A percentile compares a stretch with the other conserved stretches of the same genome.
Conservation (phyloP, 2,113 vertebrate species). For the Tauraco erythrolophus region DNA sequence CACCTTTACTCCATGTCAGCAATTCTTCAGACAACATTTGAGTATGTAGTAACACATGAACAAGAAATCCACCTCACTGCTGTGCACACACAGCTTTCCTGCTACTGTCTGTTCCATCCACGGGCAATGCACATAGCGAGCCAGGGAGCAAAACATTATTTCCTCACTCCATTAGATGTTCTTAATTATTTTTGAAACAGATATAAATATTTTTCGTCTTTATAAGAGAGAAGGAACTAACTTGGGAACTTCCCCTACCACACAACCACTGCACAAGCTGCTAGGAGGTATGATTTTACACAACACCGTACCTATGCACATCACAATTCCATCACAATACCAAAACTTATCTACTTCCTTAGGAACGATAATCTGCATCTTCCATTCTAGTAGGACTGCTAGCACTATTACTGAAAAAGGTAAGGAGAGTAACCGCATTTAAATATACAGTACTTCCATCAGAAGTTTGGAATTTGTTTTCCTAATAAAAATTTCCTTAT, state of each 20-base stretch:
- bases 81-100: accelerated
- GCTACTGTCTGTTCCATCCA: not conserved
- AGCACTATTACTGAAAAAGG: not conserved
- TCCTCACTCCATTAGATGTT: not conserved
- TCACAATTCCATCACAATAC: not conserved
- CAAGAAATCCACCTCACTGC: not conserved
- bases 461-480: not conserved
- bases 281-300: not conserved
- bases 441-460: not conserved
- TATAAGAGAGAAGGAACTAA: not conserved
- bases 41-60: accelerated
- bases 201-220: not conserved
- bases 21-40: not conserved
- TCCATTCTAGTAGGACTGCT: not conserved
- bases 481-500: not conserved
- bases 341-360: not conserved
- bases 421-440: not conserved
- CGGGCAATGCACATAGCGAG: not conserved
- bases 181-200: not conserved
- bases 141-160: not conserved
- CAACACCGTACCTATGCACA: accelerated
- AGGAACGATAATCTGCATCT: not conserved
- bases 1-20: not conserved
- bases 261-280: not conserved
- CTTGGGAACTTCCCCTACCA: not conserved